These are phyloP conservation scores for Apteryx owenii DNA, from an alignment of 2,113 vertebrate genomes.

Conservation along the genomic window DNA sequence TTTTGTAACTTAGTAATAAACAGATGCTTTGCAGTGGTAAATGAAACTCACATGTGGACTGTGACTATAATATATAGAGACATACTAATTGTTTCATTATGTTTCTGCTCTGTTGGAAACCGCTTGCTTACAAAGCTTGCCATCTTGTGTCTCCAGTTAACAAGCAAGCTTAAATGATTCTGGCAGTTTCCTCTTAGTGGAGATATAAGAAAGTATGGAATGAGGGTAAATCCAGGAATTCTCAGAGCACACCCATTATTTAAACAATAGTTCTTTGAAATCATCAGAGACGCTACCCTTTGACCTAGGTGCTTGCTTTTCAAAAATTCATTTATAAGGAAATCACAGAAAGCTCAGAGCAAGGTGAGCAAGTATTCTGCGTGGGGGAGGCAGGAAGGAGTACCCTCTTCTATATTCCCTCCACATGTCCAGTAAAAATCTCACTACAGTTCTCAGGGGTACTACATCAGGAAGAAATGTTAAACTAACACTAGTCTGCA, in stretches of 20 bases:
- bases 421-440: not conserved
- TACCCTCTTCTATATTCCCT: not conserved
- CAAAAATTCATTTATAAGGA: not conserved
- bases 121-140: constrained; percentile 9
- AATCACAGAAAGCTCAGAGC: not conserved
- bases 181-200: not conserved
- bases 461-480: not conserved
- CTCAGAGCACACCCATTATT: not conserved
- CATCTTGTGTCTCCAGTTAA: not conserved
- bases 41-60: not conserved
- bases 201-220: not conserved
- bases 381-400: not conserved
- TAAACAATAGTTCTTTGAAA: not conserved
- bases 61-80: not conserved
- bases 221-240: not conserved
- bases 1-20: not conserved
- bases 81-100: not conserved
- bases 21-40: not conserved
- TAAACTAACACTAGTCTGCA: not conserved
- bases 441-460: not conserved
- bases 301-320: not conserved
- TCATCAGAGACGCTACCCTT: not conserved
- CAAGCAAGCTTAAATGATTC: not conserved
- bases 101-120: not conserved
- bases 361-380: not conserved